These are phyloP conservation scores for Drosophila navojoa DNA, from an alignment of 1,140 invertebrate species.

Conservation along the genomic window DNA sequence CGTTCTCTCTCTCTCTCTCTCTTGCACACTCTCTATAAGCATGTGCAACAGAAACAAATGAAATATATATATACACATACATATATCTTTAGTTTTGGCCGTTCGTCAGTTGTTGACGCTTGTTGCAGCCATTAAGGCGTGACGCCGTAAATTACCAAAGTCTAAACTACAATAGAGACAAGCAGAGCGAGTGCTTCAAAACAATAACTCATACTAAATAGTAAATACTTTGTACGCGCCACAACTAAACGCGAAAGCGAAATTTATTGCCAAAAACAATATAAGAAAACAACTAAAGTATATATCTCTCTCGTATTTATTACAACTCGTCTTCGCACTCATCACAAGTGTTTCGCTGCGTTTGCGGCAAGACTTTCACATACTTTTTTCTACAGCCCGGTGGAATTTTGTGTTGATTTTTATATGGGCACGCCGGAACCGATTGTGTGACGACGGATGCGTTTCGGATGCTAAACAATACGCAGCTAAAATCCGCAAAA, in stretches of 20 bases:
- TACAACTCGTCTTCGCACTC: slow-evolving; percentile 30
- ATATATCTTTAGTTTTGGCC: slow-evolving; percentile 19
- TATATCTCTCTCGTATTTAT: not conserved
- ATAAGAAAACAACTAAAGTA: slow-evolving; percentile 42
- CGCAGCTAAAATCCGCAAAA: slow-evolving; percentile 25
- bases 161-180: slow-evolving; percentile 59
- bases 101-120: slow-evolving; percentile 49
- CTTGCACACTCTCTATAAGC: slow-evolving; percentile 29
- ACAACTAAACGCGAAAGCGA: slow-evolving; percentile 63
- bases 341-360: slow-evolving; percentile 39
- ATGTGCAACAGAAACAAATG: slow-evolving; percentile 49
- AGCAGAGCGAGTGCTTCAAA: slow-evolving; percentile 62
- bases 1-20: not conserved
- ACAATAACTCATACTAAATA: slow-evolving; percentile 37
- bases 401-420: slow-evolving; percentile 68
- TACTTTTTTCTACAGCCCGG: slow-evolving; percentile 58
- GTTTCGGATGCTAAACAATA: slow-evolving; percentile 41
- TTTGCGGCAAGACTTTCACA: slow-evolving; percentile 64
- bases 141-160: slow-evolving; percentile 76
- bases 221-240: slow-evolving; percentile 29
- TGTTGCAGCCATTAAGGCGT: slow-evolving; percentile 74
- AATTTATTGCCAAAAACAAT: slow-evolving; percentile 69
- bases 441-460: slow-evolving; percentile 48
- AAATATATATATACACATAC: not conserved
- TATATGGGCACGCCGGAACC: slow-evolving; percentile 59